These are phyloP conservation scores for Pseudois nayaur DNA, from an alignment of 2,113 vertebrate species.

Conservation along the genomic window DNA sequence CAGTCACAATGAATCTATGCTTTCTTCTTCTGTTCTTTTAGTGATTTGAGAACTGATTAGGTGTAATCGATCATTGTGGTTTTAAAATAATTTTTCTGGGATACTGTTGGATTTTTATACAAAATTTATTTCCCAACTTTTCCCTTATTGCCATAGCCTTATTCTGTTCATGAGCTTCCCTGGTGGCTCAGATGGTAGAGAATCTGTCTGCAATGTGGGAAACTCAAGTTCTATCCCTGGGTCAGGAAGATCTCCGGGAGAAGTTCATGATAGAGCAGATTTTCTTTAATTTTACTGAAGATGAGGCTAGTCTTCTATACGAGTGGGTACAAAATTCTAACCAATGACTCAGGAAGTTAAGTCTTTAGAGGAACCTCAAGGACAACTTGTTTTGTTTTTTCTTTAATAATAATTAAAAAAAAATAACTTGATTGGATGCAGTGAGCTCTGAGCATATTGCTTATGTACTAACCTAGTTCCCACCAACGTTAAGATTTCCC, in stretches of 20 bases:
- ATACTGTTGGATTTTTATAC: not conserved
- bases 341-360: not conserved
- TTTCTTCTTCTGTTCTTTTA: not conserved
- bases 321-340: not conserved
- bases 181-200: not conserved
- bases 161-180: not conserved
- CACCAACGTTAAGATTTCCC: not conserved
- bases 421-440: not conserved
- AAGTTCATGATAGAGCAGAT: not conserved
- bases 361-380: not conserved
- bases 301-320: not conserved
- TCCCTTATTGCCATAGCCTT: not conserved
- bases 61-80: not conserved
- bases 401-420: not conserved
- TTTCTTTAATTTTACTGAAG: not conserved
- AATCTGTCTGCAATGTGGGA: not conserved
- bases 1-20: constrained; percentile 7
- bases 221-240: not conserved
- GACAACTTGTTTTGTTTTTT: not conserved
- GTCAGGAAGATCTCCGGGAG: not conserved
- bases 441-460: not conserved
- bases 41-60: not conserved
- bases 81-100: not conserved
- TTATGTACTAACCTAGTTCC: not conserved
- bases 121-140: not conserved